Percentiles rank a stretch among this genome's conserved stretches.
phyloP scores from a whole-genome alignment of 2,797 vertebrate species.

The Protosalanx chinensis region DNA sequence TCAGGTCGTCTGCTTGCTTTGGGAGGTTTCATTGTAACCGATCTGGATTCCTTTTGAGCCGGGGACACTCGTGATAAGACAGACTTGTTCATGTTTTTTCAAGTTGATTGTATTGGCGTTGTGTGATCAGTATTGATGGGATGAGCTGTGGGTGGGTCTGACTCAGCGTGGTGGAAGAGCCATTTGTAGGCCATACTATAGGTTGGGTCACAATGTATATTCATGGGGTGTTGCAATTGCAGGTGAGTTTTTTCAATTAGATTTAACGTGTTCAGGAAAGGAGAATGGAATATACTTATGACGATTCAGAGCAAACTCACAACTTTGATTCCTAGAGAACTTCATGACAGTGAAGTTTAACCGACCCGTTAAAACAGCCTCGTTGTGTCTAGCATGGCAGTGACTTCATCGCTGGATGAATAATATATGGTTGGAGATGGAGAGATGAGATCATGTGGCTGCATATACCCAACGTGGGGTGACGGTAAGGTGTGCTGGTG shows the following conservation, averaged over 20 bases:
- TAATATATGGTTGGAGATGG: constrained; percentile 57
- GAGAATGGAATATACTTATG: background rate
- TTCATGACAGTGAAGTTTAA: constrained; percentile 25
- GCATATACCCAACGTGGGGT: constrained; percentile 36
- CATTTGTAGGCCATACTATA: too few species aligned
- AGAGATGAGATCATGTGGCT: constrained; percentile 35
- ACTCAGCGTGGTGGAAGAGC: too few species aligned
- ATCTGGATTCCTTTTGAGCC: background rate
- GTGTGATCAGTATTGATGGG: background rate
- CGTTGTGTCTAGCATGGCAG: constrained; percentile 46
- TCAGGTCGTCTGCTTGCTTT: background rate
- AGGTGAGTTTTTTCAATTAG: background rate
- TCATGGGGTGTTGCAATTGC: background rate
- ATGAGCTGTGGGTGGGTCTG: background rate
- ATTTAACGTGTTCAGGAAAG: background rate
- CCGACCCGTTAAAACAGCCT: constrained; percentile 47
- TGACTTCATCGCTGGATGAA: constrained; percentile 66
- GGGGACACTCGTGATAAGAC: background rate
- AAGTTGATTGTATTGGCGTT: background rate
- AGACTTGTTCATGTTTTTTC: background rate
- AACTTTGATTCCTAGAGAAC: background rate
- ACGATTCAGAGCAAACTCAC: too few species aligned
- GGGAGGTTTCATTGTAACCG: background rate
- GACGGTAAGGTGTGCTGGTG: constrained; percentile 12
- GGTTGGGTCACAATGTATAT: too few species aligned